These are phyloP conservation scores for Perizoma flavofasciatum DNA, from an alignment of 2,888 invertebrate species.

Conservation along the genomic window DNA sequence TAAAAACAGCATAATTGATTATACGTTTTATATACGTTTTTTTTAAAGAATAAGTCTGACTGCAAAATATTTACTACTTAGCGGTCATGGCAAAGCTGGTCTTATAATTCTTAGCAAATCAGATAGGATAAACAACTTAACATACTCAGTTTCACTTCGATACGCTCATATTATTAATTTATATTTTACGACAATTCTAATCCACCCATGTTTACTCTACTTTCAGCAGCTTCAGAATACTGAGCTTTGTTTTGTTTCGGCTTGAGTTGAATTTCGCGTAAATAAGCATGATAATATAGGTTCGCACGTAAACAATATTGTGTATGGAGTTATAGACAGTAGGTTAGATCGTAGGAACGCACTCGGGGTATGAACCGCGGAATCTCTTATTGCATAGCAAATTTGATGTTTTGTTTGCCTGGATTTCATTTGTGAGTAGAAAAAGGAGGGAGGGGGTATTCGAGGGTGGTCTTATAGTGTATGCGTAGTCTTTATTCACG, in stretches of 20 bases:
- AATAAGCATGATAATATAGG: conserved; percentile 30
- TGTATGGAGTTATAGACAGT: conserved; percentile 29
- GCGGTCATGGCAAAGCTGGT: too few relatives aligned
- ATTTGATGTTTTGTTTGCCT: conserved; percentile 29
- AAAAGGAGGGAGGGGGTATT: too few relatives aligned
- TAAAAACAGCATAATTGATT: too few relatives aligned
- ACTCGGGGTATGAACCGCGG: conserved; percentile 25
- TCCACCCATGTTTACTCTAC: conserved; percentile 34
- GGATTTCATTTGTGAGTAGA: conserved; percentile 6
- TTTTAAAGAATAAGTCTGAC: too few relatives aligned
- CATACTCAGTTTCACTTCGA: conserved; percentile 10
- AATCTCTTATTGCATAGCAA: conserved; percentile 32
- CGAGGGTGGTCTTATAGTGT: too few relatives aligned
- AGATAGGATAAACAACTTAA: too few relatives aligned
- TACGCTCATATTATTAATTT: background rate
- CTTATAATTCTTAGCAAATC: too few relatives aligned
- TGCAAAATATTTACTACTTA: too few relatives aligned
- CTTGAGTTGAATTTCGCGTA: conserved; percentile 23
- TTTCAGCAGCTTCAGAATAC: conserved; percentile 9
- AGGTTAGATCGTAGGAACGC: conserved; percentile 27
- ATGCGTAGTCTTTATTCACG: too few relatives aligned
- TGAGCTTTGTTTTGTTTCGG: background rate
- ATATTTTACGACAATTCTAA: conserved; percentile 23
- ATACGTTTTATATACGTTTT: too few relatives aligned
- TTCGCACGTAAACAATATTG: conserved; percentile 44